Conservation (phyloP, 2,888 invertebrate species). For the Himalopsyche japonica region DNA sequence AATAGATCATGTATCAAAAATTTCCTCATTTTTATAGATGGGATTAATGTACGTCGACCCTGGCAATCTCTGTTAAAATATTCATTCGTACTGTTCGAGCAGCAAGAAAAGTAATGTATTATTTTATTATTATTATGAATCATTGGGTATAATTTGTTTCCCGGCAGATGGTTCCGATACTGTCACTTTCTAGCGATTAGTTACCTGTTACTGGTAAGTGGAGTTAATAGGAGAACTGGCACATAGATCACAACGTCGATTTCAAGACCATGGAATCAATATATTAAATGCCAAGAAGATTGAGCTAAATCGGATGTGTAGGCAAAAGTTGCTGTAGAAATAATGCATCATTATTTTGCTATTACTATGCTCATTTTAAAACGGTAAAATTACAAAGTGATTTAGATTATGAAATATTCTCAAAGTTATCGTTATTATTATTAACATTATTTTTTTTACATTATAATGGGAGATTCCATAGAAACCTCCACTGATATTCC, state of each 20-base stretch:
- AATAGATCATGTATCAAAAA: neutral
- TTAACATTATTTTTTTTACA: too few relatives aligned
- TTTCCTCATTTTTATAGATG: neutral
- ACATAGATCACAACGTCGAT: neutral
- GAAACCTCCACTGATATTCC: too few relatives aligned
- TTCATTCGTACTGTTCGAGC: neutral
- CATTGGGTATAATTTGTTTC: constrained; percentile 24
- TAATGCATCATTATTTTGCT: neutral
- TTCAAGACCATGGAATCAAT: neutral
- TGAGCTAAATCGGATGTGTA: neutral
- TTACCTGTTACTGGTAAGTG: constrained; percentile 9
- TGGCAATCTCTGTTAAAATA: neutral
- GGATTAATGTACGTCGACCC: neutral
- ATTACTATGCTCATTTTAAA: neutral
- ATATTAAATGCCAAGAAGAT: neutral
- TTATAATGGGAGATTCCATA: too few relatives aligned
- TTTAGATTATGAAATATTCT: neutral
- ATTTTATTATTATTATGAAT: neutral
- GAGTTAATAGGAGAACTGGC: constrained; percentile 11
- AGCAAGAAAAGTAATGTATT: neutral
- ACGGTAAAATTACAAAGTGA: neutral
- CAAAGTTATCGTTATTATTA: neutral
- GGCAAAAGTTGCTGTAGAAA: neutral
- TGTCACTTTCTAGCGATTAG: constrained; percentile 30
- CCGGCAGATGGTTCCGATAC: constrained; percentile 30